These are phyloP conservation scores for Chrysomallon squamiferum DNA, from an alignment of 1,140 invertebrate genomes.

Conservation along the genomic window DNA sequence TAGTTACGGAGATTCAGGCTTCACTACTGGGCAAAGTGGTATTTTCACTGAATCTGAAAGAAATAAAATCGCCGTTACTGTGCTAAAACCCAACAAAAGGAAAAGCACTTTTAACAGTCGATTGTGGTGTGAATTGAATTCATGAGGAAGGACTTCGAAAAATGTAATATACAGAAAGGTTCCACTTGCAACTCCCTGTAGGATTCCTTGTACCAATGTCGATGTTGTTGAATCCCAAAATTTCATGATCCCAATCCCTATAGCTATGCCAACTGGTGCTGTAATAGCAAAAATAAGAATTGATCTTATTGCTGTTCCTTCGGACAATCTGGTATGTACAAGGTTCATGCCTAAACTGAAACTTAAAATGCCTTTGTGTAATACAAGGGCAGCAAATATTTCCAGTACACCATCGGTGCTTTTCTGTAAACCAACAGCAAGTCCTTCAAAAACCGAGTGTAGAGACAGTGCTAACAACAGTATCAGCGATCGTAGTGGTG, in stretches of 20 bases:
- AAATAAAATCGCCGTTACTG: slow-evolving; percentile 42
- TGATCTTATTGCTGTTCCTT: slow-evolving; percentile 58
- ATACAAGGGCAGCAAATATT: slow-evolving; percentile 69
- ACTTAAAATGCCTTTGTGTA: slow-evolving; percentile 71
- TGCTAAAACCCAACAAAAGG: slow-evolving; percentile 49
- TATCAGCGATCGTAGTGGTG: slow-evolving; percentile 63
- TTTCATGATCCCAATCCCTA: slow-evolving; percentile 69
- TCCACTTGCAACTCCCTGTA: slow-evolving; percentile 81
- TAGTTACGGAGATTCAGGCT: too few species aligned
- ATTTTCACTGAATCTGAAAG: slow-evolving; percentile 19
- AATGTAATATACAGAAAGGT: slow-evolving; percentile 92
- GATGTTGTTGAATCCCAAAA: slow-evolving; percentile 53
- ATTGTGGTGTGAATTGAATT: slow-evolving; percentile 52
- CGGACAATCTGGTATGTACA: slow-evolving; percentile 71
- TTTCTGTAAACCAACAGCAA: slow-evolving; percentile 78
- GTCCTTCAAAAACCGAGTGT: slow-evolving; percentile 81
- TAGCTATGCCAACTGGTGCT: slow-evolving; percentile 71
- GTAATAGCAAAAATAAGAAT: slow-evolving; percentile 71
- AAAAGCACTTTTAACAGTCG: slow-evolving; percentile 52
- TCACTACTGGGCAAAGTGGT: slow-evolving; percentile 16
- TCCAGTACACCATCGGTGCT: slow-evolving; percentile 52
- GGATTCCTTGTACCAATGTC: slow-evolving; percentile 64
- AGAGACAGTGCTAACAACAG: slow-evolving; percentile 75
- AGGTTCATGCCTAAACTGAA: slow-evolving; percentile 72
- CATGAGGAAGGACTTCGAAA: slow-evolving; percentile 82